Percentiles rank a stretch among this genome's conserved stretches.
Evolutionary conservation across 2,888 invertebrate genomes (phyloP).

Genomic region (Acleris literana): DNA sequence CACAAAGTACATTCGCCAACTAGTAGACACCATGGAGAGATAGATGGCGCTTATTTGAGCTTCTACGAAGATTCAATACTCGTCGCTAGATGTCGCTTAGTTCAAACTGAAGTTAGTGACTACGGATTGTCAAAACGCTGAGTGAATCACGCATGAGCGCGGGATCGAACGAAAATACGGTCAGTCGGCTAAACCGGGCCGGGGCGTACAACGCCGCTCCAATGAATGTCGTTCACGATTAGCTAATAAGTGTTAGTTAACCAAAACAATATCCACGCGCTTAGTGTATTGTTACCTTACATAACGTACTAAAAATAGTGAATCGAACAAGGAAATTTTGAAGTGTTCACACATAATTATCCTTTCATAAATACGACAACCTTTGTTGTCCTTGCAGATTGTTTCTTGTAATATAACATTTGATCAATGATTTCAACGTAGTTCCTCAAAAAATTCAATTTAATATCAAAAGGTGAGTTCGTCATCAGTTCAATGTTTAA

Average conservation of each 20-base stretch:
- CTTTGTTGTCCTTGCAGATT: constrained; percentile 57
- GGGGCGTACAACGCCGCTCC: constrained; percentile 48
- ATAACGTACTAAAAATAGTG: constrained; percentile 52
- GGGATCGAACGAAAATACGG: constrained; percentile 42
- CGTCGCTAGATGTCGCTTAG: constrained; percentile 48
- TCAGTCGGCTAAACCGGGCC: constrained; percentile 40
- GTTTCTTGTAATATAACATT: constrained; percentile 54
- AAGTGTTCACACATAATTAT: constrained; percentile 29
- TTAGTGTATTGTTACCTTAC: constrained; percentile 39
- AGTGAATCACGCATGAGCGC: constrained; percentile 51
- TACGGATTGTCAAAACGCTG: constrained; percentile 47
- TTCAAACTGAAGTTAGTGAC: constrained; percentile 47
- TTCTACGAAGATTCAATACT: constrained; percentile 24
- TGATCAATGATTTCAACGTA: constrained; percentile 61
- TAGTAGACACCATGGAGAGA: too few relatives aligned
- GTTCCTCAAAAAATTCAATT: constrained; percentile 48
- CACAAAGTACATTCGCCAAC: too few relatives aligned
- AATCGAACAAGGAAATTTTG: constrained; percentile 16
- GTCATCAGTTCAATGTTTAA: constrained; percentile 2
- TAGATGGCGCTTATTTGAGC: constrained; percentile 28
- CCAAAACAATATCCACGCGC: constrained; percentile 48
- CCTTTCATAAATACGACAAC: constrained; percentile 40
- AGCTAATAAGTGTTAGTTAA: constrained; percentile 53
- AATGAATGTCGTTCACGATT: constrained; percentile 47
- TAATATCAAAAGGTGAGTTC: constrained; percentile 57